Evolutionary conservation across 1,140 invertebrate species (phyloP).

Genomic region (Hyposmocoma kahamanoa): DNA sequence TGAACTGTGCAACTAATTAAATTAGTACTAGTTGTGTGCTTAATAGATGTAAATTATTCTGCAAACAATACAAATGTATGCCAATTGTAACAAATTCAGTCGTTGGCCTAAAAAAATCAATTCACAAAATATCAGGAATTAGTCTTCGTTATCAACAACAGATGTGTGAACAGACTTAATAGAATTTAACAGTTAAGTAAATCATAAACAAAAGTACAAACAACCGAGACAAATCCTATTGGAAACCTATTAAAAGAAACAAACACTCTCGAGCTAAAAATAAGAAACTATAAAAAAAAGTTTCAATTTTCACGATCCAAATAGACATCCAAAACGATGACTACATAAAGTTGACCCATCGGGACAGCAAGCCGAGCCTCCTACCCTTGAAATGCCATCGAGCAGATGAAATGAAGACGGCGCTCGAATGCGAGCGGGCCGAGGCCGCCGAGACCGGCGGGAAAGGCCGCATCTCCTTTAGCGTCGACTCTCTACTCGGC

Average conservation of each 20-base stretch:
- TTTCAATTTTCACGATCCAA: no score
- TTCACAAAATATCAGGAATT: no score
- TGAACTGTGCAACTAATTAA: constrained; percentile 17
- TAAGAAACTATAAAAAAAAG: no score
- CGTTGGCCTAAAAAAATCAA: neutral
- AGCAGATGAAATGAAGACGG: constrained; percentile 68
- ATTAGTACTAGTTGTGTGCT: constrained; percentile 12
- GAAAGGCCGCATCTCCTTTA: constrained; percentile 66
- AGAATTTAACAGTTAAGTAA: neutral
- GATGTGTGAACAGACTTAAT: neutral
- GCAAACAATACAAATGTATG: neutral
- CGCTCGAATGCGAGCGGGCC: constrained; percentile 63
- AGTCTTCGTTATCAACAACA: neutral
- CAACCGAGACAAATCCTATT: neutral
- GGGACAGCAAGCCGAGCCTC: neutral
- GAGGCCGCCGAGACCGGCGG: constrained; percentile 55
- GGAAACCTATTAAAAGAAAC: no score
- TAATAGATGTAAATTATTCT: constrained; percentile 8
- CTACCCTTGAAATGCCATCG: constrained; percentile 41
- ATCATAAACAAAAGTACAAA: neutral
- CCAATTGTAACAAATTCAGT: constrained; percentile 5
- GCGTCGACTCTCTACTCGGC: constrained; percentile 59
- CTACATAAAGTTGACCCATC: no score
- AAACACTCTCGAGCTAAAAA: no score
- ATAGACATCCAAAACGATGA: no score